Evolutionary conservation across 2,797 vertebrate species (phyloP).

Genomic region (Periparus ater): DNA sequence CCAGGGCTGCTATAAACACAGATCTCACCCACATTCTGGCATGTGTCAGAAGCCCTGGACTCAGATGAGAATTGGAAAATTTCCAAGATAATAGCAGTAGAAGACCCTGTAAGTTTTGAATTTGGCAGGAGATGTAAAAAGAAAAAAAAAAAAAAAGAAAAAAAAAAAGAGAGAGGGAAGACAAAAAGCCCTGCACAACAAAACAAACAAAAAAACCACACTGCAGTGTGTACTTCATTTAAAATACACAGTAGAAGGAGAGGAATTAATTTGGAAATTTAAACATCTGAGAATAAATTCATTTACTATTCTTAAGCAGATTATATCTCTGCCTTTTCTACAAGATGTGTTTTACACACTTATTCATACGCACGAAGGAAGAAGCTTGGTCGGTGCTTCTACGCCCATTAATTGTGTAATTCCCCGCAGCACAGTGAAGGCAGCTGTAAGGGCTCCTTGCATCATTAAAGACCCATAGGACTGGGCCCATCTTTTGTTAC

Average conservation of each 20-base stretch:
- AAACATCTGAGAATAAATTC: neutral
- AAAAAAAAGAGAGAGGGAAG: neutral
- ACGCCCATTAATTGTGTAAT: neutral
- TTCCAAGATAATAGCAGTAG: neutral
- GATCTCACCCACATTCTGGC: neutral
- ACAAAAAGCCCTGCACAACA: neutral
- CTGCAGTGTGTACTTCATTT: neutral
- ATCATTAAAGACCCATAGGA: neutral
- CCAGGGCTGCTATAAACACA: neutral
- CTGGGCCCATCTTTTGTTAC: neutral
- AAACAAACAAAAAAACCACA: neutral
- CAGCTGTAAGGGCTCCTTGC: neutral
- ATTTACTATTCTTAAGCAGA: neutral
- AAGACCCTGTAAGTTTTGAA: neutral
- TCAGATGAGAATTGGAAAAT: neutral
- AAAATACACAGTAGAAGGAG: neutral
- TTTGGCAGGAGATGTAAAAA: neutral
- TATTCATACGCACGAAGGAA: neutral
- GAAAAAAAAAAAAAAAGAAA: too few relatives aligned
- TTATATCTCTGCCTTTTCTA: neutral
- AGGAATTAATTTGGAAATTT: neutral
- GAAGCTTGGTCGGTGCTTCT: neutral
- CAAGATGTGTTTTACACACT: neutral
- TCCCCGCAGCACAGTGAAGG: neutral
- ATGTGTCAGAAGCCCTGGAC: rapidly evolving